These are phyloP conservation scores for Nannoperca obscura DNA, from an alignment of 2,797 vertebrate species.

Conservation along the genomic window DNA sequence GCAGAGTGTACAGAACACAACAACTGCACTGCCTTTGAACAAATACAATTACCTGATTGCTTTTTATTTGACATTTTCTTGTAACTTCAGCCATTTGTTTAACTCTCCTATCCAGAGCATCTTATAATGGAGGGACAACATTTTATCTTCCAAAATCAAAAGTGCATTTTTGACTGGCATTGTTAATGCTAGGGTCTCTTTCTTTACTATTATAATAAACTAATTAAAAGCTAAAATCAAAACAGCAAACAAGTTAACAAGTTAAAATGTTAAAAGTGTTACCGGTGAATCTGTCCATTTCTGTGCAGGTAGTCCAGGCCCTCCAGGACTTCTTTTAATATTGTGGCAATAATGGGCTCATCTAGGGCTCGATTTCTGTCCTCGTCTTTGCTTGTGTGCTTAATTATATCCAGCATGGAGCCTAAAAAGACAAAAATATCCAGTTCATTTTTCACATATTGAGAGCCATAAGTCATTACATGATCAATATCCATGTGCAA, in stretches of 20 bases:
- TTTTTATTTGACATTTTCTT: neutral
- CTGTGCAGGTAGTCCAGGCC: conserved; percentile 98
- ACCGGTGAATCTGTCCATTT: conserved; percentile 99
- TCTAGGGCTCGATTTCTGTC: conserved; percentile 93
- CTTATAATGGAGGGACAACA: neutral
- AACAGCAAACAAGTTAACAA: neutral
- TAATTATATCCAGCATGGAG: conserved; percentile 99
- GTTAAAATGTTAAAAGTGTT: conserved; percentile 39
- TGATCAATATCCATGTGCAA: conserved; percentile 22
- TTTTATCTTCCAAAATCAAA: neutral
- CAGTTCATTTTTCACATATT: conserved; percentile 1
- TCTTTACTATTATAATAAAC: neutral
- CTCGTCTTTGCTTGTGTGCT: conserved; percentile 94
- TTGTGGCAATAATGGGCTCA: conserved; percentile 96
- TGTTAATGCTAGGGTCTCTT: neutral
- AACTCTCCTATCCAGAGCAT: neutral
- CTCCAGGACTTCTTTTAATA: conserved; percentile 97
- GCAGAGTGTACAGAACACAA: conserved; percentile 26
- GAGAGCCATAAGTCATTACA: conserved; percentile 14
- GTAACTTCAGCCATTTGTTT: neutral
- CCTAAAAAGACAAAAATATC: conserved; percentile 81
- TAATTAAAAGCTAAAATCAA: neutral
- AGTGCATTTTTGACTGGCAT: neutral
- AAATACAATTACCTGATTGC: neutral
- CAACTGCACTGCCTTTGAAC: conserved; percentile 32